A percentile compares a stretch with the other conserved stretches of the same genome.
Evolutionary conservation across 2,113 vertebrate genomes (phyloP).

Genomic region (Aramus guarauna): DNA sequence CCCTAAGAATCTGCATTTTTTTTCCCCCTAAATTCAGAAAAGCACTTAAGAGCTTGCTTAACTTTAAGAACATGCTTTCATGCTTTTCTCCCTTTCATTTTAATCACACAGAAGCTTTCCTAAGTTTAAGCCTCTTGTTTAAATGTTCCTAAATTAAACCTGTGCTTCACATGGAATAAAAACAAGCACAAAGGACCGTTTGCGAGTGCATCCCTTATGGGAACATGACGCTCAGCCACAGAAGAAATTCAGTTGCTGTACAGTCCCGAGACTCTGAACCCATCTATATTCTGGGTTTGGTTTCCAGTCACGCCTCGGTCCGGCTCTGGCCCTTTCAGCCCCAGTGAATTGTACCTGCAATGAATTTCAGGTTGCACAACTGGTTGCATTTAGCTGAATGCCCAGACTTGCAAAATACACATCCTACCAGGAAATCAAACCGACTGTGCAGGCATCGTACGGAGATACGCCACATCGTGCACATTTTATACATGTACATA

Average conservation of each 20-base stretch:
- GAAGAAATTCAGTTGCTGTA: background rate
- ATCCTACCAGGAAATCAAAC: background rate
- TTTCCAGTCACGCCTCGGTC: background rate
- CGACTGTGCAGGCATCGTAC: fast-evolving
- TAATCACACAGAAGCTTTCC: background rate
- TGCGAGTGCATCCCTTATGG: background rate
- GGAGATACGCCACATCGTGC: background rate
- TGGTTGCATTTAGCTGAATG: background rate
- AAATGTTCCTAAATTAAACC: background rate
- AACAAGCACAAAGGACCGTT: background rate
- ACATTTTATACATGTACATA: background rate
- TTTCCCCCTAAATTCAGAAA: no score
- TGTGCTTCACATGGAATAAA: background rate
- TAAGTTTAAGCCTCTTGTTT: background rate
- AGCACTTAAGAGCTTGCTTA: background rate
- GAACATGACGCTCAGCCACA: background rate
- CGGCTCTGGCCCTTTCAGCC: background rate
- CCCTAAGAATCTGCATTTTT: background rate
- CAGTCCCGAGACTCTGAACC: background rate
- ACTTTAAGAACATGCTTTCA: background rate
- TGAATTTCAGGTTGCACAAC: background rate
- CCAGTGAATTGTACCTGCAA: background rate
- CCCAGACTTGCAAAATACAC: background rate
- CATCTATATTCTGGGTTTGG: background rate
- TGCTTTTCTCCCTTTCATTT: background rate